Percentiles rank a stretch among this genome's conserved stretches.
Conservation (phyloP, 2,797 vertebrate genomes). For the Hydrolagus colliei region DNA sequence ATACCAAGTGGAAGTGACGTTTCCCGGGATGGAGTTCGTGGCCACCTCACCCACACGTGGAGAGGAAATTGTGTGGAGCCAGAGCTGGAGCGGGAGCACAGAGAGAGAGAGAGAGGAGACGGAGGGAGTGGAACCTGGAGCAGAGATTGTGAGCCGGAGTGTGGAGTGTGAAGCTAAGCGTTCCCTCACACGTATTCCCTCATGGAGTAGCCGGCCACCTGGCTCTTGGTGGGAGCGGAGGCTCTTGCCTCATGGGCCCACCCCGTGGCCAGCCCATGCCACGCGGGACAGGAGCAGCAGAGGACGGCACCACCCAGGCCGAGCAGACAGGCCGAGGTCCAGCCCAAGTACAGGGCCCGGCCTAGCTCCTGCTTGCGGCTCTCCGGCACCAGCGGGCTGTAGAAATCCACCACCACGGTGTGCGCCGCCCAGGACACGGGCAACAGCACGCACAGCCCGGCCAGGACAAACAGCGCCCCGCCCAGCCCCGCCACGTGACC, state of each 20-base stretch:
- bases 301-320: slow-evolving; percentile 66
- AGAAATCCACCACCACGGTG: slow-evolving; percentile 66
- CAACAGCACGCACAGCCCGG: slow-evolving; percentile 63
- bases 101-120: no score
- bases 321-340: slow-evolving; percentile 61
- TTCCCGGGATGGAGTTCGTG: no score
- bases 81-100: no score
- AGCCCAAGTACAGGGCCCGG: slow-evolving; percentile 69
- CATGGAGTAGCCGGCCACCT: slow-evolving; percentile 51
- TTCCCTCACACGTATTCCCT: slow-evolving; percentile 63
- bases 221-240: slow-evolving; percentile 39
- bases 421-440: slow-evolving; percentile 70
- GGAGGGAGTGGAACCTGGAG: no score
- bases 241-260: slow-evolving; percentile 58
- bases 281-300: slow-evolving; percentile 65
- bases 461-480: slow-evolving; percentile 65
- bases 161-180: not conserved
- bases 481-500: slow-evolving; percentile 62
- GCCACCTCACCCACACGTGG: no score
- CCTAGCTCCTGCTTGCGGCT: slow-evolving; percentile 67
- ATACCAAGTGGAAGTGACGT: no score
- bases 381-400: slow-evolving; percentile 62
- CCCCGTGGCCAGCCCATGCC: slow-evolving; percentile 55
- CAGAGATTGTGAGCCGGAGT: no score
- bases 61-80: no score